These are phyloP conservation scores for Dallia pectoralis DNA, from an alignment of 2,797 vertebrate genomes.

Conservation along the genomic window DNA sequence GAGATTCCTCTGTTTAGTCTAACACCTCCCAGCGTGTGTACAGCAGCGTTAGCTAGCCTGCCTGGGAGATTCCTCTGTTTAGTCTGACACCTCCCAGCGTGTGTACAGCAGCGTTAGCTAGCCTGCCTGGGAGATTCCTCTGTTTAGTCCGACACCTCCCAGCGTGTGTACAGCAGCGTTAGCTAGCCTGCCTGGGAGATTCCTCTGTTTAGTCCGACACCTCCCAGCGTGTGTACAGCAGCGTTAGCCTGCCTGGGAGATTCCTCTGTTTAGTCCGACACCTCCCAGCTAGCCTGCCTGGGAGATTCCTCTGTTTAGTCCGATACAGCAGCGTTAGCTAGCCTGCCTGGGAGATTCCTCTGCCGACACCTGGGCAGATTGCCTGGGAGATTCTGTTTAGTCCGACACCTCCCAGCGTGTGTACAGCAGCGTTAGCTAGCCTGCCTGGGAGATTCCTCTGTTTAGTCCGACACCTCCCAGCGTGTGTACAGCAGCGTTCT, in stretches of 20 bases:
- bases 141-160: not conserved
- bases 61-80: constrained; percentile 8
- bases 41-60: constrained; percentile 15
- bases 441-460: constrained; percentile 11
- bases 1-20: constrained; percentile 17
- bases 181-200: constrained; percentile 6
- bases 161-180: constrained; percentile 2
- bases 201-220: constrained; percentile 15
- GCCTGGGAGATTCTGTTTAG: constrained; percentile 9
- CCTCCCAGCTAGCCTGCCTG: not conserved
- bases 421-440: constrained; percentile 12
- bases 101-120: constrained; percentile 12
- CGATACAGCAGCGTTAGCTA: constrained; percentile 6
- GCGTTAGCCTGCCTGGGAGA: constrained; percentile 6
- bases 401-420: not conserved
- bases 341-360: constrained; percentile 12
- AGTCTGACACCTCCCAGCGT: not conserved
- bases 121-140: constrained; percentile 12
- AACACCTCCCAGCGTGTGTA: no score
- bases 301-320: constrained; percentile 18
- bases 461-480: not conserved
- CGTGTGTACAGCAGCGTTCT: constrained; percentile 7
- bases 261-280: constrained; percentile 18
- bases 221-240: not conserved
- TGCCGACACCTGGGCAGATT: no score